A percentile compares a stretch with the other conserved stretches of the same genome.
Conservation (phyloP, 1,140 invertebrate species). For the Drosophila kurseongensis region DNA sequence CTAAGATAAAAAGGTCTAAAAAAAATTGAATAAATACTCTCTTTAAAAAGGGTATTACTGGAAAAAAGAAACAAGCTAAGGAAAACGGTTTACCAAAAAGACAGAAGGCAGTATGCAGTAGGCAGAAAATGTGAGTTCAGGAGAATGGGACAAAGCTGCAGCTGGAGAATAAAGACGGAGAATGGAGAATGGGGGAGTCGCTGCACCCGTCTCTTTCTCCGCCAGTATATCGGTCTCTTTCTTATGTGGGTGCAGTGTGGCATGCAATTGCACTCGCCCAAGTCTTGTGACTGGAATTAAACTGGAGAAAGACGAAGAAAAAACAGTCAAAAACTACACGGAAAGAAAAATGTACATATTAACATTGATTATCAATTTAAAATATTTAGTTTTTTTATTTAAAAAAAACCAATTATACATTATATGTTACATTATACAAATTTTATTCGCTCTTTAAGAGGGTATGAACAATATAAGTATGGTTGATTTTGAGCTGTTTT, state of each 20-base stretch:
- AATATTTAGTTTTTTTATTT: too few relatives aligned
- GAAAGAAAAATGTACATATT: neutral
- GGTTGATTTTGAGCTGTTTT: too few relatives aligned
- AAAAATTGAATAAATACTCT: neutral
- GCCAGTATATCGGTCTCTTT: neutral
- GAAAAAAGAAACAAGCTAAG: neutral
- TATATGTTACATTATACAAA: too few relatives aligned
- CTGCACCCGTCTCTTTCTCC: constrained; percentile 1
- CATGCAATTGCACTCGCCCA: constrained; percentile 38
- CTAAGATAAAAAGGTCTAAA: too few relatives aligned
- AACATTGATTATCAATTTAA: too few relatives aligned
- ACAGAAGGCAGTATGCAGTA: constrained; percentile 1
- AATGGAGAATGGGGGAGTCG: constrained; percentile 32
- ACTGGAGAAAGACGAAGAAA: constrained; percentile 11
- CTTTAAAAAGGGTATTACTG: constrained; percentile 17
- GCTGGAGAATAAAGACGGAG: constrained; percentile 49
- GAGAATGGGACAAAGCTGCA: constrained; percentile 20
- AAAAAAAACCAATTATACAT: too few relatives aligned
- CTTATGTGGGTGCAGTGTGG: constrained; percentile 48
- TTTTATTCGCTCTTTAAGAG: too few relatives aligned
- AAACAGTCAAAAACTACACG: constrained; percentile 2
- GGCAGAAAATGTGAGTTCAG: constrained; percentile 9
- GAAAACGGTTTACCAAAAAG: neutral
- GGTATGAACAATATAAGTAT: too few relatives aligned
- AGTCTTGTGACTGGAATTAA: constrained; percentile 26